Conservation (phyloP, 2,113 vertebrate genomes). For the Panthera leo region DNA sequence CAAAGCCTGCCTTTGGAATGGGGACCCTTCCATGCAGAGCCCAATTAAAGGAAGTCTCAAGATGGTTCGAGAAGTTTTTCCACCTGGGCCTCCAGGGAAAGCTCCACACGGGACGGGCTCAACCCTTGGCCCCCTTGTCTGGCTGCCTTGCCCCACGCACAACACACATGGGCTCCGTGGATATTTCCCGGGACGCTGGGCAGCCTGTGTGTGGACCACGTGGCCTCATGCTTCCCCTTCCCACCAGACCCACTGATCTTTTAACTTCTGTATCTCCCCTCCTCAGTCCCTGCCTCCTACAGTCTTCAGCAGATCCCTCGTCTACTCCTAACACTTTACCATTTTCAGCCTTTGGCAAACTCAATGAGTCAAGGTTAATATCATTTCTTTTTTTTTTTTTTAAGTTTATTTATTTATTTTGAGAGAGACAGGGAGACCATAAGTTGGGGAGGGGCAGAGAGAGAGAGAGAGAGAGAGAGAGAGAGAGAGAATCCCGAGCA, state of each 20-base stretch:
- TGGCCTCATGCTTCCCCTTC: background rate
- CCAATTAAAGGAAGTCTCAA: background rate
- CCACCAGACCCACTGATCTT: background rate
- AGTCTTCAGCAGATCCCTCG: background rate
- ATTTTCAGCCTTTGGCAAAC: background rate
- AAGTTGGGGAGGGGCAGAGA: no score
- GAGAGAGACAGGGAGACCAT: no score
- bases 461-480: no score
- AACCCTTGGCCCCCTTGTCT: background rate
- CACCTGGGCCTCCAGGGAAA: background rate
- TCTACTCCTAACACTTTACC: background rate
- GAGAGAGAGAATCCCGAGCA: no score
- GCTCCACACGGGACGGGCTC: background rate
- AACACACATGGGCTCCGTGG: background rate
- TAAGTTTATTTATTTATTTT: no score
- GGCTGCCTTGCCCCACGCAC: background rate
- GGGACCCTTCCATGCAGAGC: background rate
- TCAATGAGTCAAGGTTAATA: fast-evolving
- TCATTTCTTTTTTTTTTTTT: no score
- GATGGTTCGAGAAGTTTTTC: background rate
- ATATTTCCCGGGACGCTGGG: background rate
- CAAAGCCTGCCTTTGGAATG: no score
- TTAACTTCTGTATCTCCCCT: background rate
- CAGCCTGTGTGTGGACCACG: background rate
- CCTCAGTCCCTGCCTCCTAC: background rate